Evolutionary conservation across 2,113 vertebrate genomes (phyloP).

Genomic region (Athene cunicularia): DNA sequence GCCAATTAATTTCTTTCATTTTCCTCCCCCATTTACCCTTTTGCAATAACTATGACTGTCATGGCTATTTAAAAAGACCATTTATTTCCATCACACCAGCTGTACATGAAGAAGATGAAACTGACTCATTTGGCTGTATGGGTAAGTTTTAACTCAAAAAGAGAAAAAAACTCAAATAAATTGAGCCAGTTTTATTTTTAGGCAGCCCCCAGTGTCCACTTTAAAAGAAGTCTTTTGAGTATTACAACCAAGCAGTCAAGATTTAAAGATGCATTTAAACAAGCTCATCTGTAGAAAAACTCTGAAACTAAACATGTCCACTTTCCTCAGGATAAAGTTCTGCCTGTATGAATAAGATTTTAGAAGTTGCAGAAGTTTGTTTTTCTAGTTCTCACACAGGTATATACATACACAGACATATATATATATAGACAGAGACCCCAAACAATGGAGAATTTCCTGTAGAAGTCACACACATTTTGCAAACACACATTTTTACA

Average conservation of each 20-base stretch:
- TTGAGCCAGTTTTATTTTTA: slow-evolving; percentile 17
- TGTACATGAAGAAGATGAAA: not conserved
- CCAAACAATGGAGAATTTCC: not conserved
- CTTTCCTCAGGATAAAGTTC: not conserved
- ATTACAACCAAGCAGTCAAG: not conserved
- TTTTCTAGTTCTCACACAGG: not conserved
- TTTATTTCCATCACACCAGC: not conserved
- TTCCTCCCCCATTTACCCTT: not conserved
- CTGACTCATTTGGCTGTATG: not conserved
- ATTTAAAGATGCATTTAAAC: not conserved
- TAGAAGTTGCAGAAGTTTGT: not conserved
- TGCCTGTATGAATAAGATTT: not conserved
- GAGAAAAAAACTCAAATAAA: not conserved
- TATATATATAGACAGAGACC: not conserved
- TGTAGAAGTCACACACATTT: not conserved
- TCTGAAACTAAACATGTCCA: not conserved
- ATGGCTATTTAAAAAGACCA: not conserved
- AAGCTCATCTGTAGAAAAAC: not conserved
- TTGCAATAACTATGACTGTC: not conserved
- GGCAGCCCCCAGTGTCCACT: not conserved
- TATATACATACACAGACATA: rapidly evolving
- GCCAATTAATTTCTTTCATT: not conserved
- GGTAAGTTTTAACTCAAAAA: not conserved
- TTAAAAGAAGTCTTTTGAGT: not conserved
- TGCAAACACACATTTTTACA: not conserved